Evolutionary conservation across 2,113 vertebrate species (phyloP), one percentile per base, ranked within the genome.

Genomic region (Redunca redunca): DNA sequence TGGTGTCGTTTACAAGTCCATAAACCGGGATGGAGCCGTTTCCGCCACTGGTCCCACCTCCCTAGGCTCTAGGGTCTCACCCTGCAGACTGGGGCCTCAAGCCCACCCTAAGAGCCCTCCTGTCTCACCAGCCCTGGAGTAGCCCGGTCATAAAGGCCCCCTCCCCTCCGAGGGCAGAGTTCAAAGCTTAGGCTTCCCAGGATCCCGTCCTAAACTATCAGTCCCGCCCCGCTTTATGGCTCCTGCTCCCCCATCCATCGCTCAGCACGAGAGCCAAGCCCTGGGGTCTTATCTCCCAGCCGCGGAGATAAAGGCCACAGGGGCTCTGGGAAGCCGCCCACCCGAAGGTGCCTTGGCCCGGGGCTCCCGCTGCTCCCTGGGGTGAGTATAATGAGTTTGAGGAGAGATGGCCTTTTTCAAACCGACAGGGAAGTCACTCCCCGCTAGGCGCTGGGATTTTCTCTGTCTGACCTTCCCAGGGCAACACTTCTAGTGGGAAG

Each of bases 31-130:
- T 88, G 94, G 94, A 86, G 94, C 64, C 77, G 87, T 98, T 99
- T 98, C 98, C 98, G 97, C 98, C 90, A 81, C 92, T 94, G 98
- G 97, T 89, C 96, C 95, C 98, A 98, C 97, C 98, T 98, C 96
- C 88, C 95, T 87, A 88, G 81, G 98, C 98, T 98, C 98, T 98
- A 98, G 95, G 96, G 84, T 95, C 98, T 98, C 97, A 98, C 97
- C 96, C 94, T 57, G 94, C 53, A 19, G 8, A 15, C 52, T 2
- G 99, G 99, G 99, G 99, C 99, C 99, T 99, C 98, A 99, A 99
- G 99, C 99, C 99, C 99, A 99, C 99, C 98, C 98, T 99, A 99
- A 99, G 99, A 99, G 99, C 99, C 99, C 98, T 98, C 98, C 99
- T 99, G 99, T 99, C 99, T 99, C 99, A 99, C 98, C 98, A 98